Conservation (phyloP, 2,113 vertebrate species). For the Urocitellus parryii region DNA sequence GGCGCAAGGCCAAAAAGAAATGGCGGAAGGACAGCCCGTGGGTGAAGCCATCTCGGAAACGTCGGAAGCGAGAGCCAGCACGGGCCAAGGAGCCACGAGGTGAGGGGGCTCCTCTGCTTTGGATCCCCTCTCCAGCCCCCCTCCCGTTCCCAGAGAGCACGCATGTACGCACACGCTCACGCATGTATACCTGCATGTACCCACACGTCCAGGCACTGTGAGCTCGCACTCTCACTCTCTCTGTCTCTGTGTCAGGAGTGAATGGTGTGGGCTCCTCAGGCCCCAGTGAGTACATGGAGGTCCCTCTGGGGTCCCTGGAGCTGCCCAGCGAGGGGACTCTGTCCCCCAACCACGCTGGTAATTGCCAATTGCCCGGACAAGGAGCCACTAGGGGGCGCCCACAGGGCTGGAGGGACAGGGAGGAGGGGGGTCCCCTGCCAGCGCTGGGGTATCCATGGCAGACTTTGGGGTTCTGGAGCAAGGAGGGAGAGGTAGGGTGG, state of each 20-base stretch:
- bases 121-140: background rate
- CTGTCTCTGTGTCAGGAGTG: slow-evolving; percentile 83
- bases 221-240: slow-evolving; percentile 76
- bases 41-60: slow-evolving; percentile 87
- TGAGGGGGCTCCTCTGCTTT: slow-evolving; percentile 37
- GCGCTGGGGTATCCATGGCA: background rate
- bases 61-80: slow-evolving; percentile 85
- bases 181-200: slow-evolving; percentile 32
- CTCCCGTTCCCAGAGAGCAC: background rate
- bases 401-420: slow-evolving; percentile 52
- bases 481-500: slow-evolving; percentile 1
- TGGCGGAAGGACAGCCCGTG: slow-evolving; percentile 88
- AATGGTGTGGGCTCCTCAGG: slow-evolving; percentile 83
- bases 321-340: slow-evolving; percentile 92
- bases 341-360: slow-evolving; percentile 92
- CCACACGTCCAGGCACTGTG: background rate
- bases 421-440: slow-evolving; percentile 18
- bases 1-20: slow-evolving; percentile 83
- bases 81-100: slow-evolving; percentile 82
- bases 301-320: slow-evolving; percentile 93
- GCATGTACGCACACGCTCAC: background rate
- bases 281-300: slow-evolving; percentile 93
- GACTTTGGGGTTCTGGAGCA: slow-evolving; percentile 46
- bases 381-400: slow-evolving; percentile 64
- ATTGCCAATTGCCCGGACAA: slow-evolving; percentile 67